Evolutionary conservation across 2,888 invertebrate genomes (phyloP).

Genomic region (Nemotelus pantherinus): DNA sequence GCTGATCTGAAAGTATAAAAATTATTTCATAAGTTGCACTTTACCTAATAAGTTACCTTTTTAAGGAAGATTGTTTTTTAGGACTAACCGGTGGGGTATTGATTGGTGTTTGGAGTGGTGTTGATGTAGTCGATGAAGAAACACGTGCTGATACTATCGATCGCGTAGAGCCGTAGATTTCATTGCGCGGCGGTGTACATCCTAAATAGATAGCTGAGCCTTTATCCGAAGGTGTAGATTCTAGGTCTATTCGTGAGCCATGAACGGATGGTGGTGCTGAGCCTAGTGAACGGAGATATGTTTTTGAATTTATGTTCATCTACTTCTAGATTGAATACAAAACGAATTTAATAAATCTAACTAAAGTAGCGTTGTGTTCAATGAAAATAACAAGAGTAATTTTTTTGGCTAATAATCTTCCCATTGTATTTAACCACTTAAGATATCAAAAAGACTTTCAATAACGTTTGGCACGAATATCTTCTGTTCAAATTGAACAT

Average conservation of each 20-base stretch:
- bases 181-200: constrained; percentile 61
- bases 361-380: too few species aligned
- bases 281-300: constrained; percentile 62
- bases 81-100: constrained; percentile 81
- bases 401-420: too few species aligned
- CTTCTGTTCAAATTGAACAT: too few species aligned
- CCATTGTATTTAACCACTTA: too few species aligned
- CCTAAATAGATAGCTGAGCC: constrained; percentile 73
- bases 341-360: too few species aligned
- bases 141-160: constrained; percentile 67
- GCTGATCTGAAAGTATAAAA: constrained; percentile 24
- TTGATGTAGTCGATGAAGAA: constrained; percentile 73
- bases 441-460: too few species aligned
- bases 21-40: neutral
- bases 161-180: constrained; percentile 55
- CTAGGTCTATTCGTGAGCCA: constrained; percentile 75
- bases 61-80: constrained; percentile 69
- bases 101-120: constrained; percentile 79
- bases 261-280: constrained; percentile 80
- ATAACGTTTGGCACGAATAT: too few species aligned
- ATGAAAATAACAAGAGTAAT: too few species aligned
- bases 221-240: constrained; percentile 68
- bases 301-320: too few species aligned
- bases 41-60: constrained; percentile 56
- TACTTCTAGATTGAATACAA: too few species aligned